Base-by-base conservation (phyloP, 2,888 invertebrate species). In the Heliconius erato region DNA sequence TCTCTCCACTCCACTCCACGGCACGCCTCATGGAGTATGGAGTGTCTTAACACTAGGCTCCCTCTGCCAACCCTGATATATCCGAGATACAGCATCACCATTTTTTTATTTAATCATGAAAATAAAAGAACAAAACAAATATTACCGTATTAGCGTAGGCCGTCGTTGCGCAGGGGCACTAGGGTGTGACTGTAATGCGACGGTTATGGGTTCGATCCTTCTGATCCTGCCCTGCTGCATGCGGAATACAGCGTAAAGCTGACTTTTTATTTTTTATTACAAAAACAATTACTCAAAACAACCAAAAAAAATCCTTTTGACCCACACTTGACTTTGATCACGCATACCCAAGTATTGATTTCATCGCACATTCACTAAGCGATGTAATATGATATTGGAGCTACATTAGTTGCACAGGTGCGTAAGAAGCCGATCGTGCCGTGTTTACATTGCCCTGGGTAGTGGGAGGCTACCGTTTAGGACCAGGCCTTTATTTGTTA, bases 391-490 rank as follows among this genome's bases (percentile, higher is more conserved):
- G 65, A 77, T 65, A 63, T 59, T 32, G 74, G 74, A 40, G 26
- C 65, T 77, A 77, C 65, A 77, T 77, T 77, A 77, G 77, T 77
- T 77, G 65, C 19, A 77, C 77, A 77, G 77, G 77, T 77, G 77
- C 77, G 77, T 40, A 65, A 77, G 77, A 32, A 59, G 54, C 74
- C 54, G 74, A 74, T 74, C 74, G 32, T 74, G 16, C 54, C 63
- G 35, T 77, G 77, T 77, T 77, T 65, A 77, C 77, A 63, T 77
- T 77, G 40, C n/a, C n/a, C n/a, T n/a, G n/a, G 78, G 67, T 28
- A 67, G 79, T 69, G 69, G 54, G 71, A 77, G 68, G 80, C 81
- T 81, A 81, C 81, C 81, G 81, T 77, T 76, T 76, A 28, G 80
- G n/a, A 63, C 40, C 76, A 59, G 59, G 71, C 28, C 65, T 74